phyloP scores from a whole-genome alignment of 37 sponge, comb jelly and placozoan genomes.

The Ephydatia muelleri region DNA sequence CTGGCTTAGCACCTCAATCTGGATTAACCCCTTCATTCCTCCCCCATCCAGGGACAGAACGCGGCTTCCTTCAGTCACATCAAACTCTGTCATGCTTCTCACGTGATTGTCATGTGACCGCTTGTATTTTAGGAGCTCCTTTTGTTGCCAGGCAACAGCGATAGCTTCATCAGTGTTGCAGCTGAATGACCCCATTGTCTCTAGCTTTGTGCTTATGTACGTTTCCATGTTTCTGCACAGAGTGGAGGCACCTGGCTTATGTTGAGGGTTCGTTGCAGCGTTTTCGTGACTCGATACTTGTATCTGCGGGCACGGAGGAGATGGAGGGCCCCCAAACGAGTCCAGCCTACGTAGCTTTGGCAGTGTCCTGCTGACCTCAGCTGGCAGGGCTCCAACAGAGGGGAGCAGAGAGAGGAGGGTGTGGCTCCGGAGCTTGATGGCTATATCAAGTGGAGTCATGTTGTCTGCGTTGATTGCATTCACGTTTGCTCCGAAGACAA shows the following conservation, averaged over 20 bases:
- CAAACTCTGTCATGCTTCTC: not conserved
- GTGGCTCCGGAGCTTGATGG: not conserved
- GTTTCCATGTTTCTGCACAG: not conserved
- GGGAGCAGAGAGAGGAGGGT: not conserved
- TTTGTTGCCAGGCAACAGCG: conserved; percentile 35
- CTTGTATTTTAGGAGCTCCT: conserved; percentile 35
- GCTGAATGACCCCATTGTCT: not conserved
- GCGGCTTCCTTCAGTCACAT: conserved; percentile 23
- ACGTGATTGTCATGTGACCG: conserved; percentile 8
- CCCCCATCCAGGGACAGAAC: conserved; percentile 69
- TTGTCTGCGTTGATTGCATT: conserved; percentile 13
- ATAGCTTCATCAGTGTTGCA: conserved; percentile 35
- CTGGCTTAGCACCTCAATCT: conserved; percentile 46
- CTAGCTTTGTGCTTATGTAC: not conserved
- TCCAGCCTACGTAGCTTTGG: not conserved
- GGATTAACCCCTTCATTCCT: conserved; percentile 64
- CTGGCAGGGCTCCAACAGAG: not conserved
- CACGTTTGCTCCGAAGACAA: conserved; percentile 61
- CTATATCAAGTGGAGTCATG: conserved; percentile 55
- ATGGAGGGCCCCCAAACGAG: not conserved
- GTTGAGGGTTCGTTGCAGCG: not conserved
- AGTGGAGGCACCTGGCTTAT: not conserved
- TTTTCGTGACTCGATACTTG: not conserved
- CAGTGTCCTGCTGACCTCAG: not conserved
- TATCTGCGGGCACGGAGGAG: not conserved